These are phyloP conservation scores for Peromyscus nudipes DNA, from an alignment of 2,797 vertebrate species.

Conservation along the genomic window DNA sequence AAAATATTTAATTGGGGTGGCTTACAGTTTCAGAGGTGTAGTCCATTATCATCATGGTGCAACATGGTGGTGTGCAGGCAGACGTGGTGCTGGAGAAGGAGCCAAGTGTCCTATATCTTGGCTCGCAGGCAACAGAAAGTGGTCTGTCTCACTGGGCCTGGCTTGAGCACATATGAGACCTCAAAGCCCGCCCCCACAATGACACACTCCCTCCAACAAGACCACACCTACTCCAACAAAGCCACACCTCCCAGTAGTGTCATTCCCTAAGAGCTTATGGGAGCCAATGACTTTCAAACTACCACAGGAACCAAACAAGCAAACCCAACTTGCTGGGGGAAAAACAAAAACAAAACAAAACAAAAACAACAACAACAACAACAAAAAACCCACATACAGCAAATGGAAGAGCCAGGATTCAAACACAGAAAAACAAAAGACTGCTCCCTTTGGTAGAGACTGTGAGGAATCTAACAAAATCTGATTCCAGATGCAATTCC, in stretches of 20 bases:
- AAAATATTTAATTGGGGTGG: background rate
- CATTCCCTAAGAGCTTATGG: background rate
- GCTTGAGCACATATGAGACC: background rate
- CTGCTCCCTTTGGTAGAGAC: background rate
- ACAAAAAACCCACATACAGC: background rate
- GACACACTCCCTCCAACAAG: background rate
- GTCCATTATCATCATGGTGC: background rate
- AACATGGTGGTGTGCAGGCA: background rate
- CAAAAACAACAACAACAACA: background rate
- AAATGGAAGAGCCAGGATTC: constrained; percentile 1
- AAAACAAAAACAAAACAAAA: background rate
- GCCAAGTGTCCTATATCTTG: background rate
- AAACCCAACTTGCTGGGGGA: background rate
- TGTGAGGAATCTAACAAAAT: constrained; percentile 43
- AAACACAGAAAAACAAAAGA: background rate
- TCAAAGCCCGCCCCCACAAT: background rate
- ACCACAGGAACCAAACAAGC: background rate
- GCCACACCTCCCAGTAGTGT: background rate
- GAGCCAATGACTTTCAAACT: background rate
- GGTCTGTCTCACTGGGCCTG: background rate
- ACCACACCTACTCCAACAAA: background rate
- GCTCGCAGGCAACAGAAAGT: background rate
- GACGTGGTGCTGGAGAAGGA: background rate
- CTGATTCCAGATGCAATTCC: background rate
- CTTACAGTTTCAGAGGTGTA: background rate